phyloP scores from a whole-genome alignment of 1,140 invertebrate genomes.

The Yoshiicerus persimilis region DNA sequence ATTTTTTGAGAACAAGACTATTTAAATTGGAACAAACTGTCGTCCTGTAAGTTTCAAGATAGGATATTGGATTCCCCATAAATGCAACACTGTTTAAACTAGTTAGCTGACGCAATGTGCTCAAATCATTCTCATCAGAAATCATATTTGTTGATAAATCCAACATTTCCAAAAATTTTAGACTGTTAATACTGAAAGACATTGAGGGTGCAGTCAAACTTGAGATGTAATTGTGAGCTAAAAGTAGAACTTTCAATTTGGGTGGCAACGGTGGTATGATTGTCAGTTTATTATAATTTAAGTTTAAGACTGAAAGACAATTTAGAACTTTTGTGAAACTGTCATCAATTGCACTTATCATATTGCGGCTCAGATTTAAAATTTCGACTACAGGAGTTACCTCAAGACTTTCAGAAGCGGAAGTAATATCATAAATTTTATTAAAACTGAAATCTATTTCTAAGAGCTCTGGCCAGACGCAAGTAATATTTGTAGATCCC shows the following conservation, averaged over 20 bases:
- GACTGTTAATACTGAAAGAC: slow-evolving; percentile 8
- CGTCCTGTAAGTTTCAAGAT: slow-evolving; percentile 32
- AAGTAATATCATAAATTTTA: slow-evolving; percentile 9
- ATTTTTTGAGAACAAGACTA: slow-evolving; percentile 27
- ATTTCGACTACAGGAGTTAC: slow-evolving; percentile 38
- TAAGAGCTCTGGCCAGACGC: slow-evolving; percentile 43
- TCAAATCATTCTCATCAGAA: slow-evolving; percentile 36
- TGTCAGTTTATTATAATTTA: slow-evolving; percentile 46
- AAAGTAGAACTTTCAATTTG: slow-evolving; percentile 41
- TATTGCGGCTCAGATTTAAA: slow-evolving; percentile 46
- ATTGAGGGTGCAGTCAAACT: neutral
- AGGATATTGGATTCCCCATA: slow-evolving; percentile 43
- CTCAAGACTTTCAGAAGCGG: slow-evolving; percentile 12
- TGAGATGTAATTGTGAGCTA: slow-evolving; percentile 45
- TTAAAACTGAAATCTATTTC: slow-evolving; percentile 47
- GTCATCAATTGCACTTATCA: slow-evolving; percentile 33
- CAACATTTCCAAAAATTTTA: slow-evolving; percentile 38
- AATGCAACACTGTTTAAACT: slow-evolving; percentile 36
- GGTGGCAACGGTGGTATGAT: slow-evolving; percentile 42
- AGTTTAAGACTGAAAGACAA: slow-evolving; percentile 38
- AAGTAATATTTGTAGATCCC: neutral
- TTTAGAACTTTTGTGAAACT: slow-evolving; percentile 22
- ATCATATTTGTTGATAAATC: slow-evolving; percentile 46
- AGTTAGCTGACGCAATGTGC: neutral
- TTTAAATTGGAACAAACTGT: slow-evolving; percentile 26